Conservation (phyloP, 2,888 invertebrate species). For the Thalpophila matura region DNA sequence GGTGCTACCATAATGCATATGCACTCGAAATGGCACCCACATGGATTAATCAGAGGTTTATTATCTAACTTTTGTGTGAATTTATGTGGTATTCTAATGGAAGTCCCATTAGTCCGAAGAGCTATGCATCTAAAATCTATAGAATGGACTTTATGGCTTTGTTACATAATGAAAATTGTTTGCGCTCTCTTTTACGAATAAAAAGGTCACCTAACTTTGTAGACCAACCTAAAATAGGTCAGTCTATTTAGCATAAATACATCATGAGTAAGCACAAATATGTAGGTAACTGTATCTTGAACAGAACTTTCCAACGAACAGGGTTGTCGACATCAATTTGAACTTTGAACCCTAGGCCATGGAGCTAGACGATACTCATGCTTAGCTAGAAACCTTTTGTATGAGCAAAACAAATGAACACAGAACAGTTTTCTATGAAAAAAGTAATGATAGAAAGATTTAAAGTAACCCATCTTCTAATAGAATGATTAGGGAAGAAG, state of each 20-base stretch:
- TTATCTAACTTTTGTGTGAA: constrained; percentile 19
- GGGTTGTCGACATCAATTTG: constrained; percentile 42
- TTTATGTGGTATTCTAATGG: constrained; percentile 18
- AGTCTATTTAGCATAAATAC: constrained; percentile 62
- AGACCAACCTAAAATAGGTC: constrained; percentile 21
- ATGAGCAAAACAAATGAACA: neutral
- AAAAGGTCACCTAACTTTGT: neutral
- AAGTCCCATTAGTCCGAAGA: neutral
- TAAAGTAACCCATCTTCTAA: too few relatives aligned
- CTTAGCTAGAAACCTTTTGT: neutral
- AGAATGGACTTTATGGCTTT: neutral
- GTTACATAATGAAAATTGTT: too few relatives aligned
- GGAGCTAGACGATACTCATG: neutral
- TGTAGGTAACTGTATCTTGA: constrained; percentile 54
- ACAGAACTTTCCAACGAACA: constrained; percentile 37
- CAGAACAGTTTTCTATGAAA: too few relatives aligned
- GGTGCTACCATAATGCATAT: constrained; percentile 38
- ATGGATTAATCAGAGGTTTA: constrained; percentile 33
- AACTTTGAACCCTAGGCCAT: constrained; percentile 1
- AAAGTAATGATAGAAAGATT: too few relatives aligned
- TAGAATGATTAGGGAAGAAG: too few relatives aligned
- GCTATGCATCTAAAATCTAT: constrained; percentile 6
- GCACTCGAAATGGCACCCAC: constrained; percentile 61
- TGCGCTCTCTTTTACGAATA: neutral
- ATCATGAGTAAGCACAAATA: constrained; percentile 57